phyloP scores from a whole-genome alignment of 2,797 vertebrate species.

The Labroides dimidiatus region DNA sequence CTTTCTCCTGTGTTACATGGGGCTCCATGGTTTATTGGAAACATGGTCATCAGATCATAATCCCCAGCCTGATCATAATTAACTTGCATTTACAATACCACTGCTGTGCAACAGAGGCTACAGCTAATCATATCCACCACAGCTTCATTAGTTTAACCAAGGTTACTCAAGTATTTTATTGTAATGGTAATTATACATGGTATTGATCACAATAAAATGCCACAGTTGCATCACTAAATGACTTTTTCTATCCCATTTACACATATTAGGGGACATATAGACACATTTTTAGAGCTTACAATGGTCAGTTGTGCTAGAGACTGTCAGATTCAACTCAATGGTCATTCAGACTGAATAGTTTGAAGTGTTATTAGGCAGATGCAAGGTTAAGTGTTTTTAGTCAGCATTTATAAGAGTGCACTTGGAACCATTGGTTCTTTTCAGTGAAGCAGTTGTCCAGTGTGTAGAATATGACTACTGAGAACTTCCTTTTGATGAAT shows the following conservation, averaged over 20 bases:
- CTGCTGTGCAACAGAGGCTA: conserved; percentile 8
- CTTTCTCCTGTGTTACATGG: conserved; percentile 10
- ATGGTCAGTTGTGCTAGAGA: conserved; percentile 30
- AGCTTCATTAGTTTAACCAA: conserved; percentile 20
- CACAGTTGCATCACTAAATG: background rate
- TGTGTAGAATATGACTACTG: conserved; percentile 28
- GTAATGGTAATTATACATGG: background rate
- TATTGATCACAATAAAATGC: conserved; percentile 11
- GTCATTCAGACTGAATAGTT: conserved; percentile 43
- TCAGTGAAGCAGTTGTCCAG: conserved; percentile 15
- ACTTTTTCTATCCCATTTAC: background rate
- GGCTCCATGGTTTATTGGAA: conserved; percentile 21
- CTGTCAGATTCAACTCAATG: conserved; percentile 41
- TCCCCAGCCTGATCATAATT: conserved; percentile 14
- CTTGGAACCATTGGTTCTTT: conserved; percentile 46
- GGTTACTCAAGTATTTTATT: conserved; percentile 6
- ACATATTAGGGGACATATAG: conserved; percentile 13
- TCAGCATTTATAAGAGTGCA: conserved; percentile 37
- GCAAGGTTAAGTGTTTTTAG: conserved; percentile 55
- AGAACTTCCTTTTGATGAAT: conserved; percentile 32
- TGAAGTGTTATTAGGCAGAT: conserved; percentile 58
- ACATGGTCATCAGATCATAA: conserved; percentile 21
- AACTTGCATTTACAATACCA: conserved; percentile 11
- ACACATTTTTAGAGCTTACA: conserved; percentile 8
- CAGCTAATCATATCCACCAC: conserved; percentile 19